Evolutionary conservation across 2,797 vertebrate species (phyloP).

Genomic region (Leucoraja ocellata): DNA sequence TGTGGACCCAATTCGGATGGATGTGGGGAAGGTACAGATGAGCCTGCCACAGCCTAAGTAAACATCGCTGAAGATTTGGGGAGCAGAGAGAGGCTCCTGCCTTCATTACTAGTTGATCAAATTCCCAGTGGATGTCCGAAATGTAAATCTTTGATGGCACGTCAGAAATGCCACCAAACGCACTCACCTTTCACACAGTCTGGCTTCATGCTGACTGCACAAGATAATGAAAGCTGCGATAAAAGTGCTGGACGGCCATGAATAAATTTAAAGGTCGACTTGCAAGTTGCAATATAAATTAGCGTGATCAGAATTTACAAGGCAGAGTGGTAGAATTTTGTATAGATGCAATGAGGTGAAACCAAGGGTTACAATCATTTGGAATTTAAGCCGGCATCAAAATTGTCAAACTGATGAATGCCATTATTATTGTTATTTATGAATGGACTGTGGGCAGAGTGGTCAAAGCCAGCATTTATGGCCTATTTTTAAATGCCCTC

Average conservation of each 20-base stretch:
- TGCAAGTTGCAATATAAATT: neutral
- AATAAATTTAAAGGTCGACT: neutral
- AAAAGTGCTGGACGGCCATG: neutral
- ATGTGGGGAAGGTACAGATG: too few species aligned
- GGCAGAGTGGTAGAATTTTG: neutral
- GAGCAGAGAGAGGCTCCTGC: too few species aligned
- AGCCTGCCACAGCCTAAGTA: too few species aligned
- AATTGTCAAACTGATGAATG: neutral
- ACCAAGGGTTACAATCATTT: neutral
- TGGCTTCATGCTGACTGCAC: neutral
- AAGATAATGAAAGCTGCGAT: slow-evolving; percentile 2
- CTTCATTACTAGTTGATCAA: too few species aligned
- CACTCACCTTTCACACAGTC: neutral
- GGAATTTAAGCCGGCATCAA: neutral
- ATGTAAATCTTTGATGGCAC: neutral
- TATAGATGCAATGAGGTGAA: neutral
- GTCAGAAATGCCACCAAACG: neutral
- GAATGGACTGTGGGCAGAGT: too few species aligned
- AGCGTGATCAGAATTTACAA: neutral
- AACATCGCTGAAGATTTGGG: too few species aligned
- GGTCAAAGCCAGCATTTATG: too few species aligned
- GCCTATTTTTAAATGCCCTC: too few species aligned
- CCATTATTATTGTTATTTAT: too few species aligned
- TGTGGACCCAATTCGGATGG: too few species aligned
- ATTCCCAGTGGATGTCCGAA: neutral